Percentiles rank a stretch among this genome's conserved stretches.
Evolutionary conservation across 2,113 vertebrate species (phyloP).

Genomic region (Rissa tridactyla): DNA sequence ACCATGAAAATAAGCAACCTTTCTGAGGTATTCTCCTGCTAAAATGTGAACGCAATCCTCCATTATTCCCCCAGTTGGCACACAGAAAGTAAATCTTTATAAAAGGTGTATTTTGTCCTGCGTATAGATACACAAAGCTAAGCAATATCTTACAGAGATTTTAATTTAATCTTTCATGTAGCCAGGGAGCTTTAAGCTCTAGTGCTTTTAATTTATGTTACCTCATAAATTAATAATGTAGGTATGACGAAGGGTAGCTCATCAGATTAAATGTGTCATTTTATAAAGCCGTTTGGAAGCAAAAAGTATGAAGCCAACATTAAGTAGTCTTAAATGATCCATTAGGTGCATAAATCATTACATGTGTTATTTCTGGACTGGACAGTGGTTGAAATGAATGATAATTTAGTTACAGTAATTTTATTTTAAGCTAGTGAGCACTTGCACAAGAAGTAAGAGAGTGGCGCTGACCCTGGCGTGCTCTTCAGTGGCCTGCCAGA

Average conservation of each 20-base stretch:
- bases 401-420: conserved; percentile 53
- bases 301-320: neutral
- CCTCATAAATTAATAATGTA: conserved; percentile 65
- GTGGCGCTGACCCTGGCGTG: neutral
- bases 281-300: conserved; percentile 37
- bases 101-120: neutral
- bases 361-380: conserved; percentile 40
- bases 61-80: neutral
- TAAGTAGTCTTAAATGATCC: neutral
- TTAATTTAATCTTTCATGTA: conserved; percentile 20
- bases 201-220: conserved; percentile 67
- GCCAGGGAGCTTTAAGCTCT: conserved; percentile 31
- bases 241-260: conserved; percentile 14
- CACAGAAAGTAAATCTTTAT: neutral
- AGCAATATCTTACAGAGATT: neutral
- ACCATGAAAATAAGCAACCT: neutral
- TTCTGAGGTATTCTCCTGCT: neutral
- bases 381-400: conserved; percentile 10
- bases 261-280: conserved; percentile 43
- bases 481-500: neutral
- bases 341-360: conserved; percentile 36
- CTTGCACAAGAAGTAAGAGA: neutral
- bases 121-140: neutral
- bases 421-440: conserved; percentile 18
- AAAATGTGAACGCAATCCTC: neutral